Conservation (phyloP, 2,797 vertebrate genomes). For the Sebastes steindachneri region DNA sequence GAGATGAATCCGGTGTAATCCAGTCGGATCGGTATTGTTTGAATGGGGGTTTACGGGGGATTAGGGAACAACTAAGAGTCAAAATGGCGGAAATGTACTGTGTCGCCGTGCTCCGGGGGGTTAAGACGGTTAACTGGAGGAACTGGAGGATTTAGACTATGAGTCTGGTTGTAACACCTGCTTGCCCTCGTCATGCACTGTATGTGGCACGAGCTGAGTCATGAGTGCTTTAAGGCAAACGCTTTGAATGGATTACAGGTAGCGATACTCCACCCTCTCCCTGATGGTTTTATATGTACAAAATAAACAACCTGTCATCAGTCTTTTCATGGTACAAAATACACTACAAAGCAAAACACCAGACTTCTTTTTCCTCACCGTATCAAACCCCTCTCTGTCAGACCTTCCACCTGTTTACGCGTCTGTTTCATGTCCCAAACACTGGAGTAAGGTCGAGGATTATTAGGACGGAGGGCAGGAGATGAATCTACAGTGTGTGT, state of each 20-base stretch:
- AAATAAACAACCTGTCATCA: constrained; percentile 1
- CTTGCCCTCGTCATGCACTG: constrained; percentile 3
- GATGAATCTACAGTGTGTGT: constrained; percentile 48
- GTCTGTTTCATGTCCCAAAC: constrained; percentile 56
- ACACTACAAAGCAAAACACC: constrained; percentile 47
- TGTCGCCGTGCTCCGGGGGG: not conserved
- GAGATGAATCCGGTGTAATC: constrained; percentile 65
- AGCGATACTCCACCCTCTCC: constrained; percentile 1
- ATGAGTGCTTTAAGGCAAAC: constrained; percentile 3
- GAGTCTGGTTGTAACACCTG: constrained; percentile 19
- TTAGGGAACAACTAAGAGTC: constrained; percentile 59
- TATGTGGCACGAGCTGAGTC: not conserved
- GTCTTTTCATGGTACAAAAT: constrained; percentile 41
- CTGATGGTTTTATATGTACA: constrained; percentile 27
- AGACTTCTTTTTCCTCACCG: not conserved
- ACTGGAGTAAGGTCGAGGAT: constrained; percentile 57
- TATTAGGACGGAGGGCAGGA: constrained; percentile 26
- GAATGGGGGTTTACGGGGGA: constrained; percentile 46
- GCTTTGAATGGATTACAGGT: constrained; percentile 24
- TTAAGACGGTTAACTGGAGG: constrained; percentile 17
- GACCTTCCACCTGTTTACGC: constrained; percentile 46
- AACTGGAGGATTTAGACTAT: not conserved
- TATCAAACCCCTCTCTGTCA: constrained; percentile 31
- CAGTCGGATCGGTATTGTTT: constrained; percentile 66
- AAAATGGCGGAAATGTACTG: constrained; percentile 31